Evolutionary conservation across 2,888 invertebrate genomes (phyloP), one percentile per base, ranked within the genome.

Genomic region (Erebia ligea): DNA sequence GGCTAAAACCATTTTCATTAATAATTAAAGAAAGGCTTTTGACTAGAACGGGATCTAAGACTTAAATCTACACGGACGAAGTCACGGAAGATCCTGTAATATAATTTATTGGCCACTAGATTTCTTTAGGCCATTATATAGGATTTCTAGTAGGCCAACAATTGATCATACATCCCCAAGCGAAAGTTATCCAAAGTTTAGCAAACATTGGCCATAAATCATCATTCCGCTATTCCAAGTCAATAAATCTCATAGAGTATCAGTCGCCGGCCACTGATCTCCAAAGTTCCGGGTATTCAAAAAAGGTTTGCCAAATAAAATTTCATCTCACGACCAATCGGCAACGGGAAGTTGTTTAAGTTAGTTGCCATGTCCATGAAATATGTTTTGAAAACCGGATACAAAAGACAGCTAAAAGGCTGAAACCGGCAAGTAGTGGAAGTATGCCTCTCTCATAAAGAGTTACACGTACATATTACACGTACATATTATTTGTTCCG

Each of bases 251-350:
- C 56, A 40, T 19, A 45, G 61, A 57, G 59, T 50, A 75, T 71
- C 73, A 73, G 68, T 70, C 74, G 70, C 54, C 78, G 79, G 76
- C 80, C 63, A 63, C 67, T 69, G 69, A 71, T 67, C 50, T 76
- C 85, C 85, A 87, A 88, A 69, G 50, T 76, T 42, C 52, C 70
- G 73, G 82, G 86, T 89, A 90, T 89, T 90, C 88, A 88, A 90
- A 90, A 87, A 88, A 87, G 85, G 81, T 82, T 84, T 79, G 78
- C 84, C 85, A 87, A 88, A 90, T 89, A 89, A 89, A 89, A 89
- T 89, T 90, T 88, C 88, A 85, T 86, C 87, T 89, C 88, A 78
- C 78, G 78, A 78, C 74, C 76, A 75, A 54, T 67, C 68, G 75
- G 65, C 68, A 87, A 87, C 85, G 67, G 74, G 50, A 67, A 71